Evolutionary conservation across 2,888 invertebrate genomes (phyloP).

Genomic region (Scelioninae gen. 1): DNA sequence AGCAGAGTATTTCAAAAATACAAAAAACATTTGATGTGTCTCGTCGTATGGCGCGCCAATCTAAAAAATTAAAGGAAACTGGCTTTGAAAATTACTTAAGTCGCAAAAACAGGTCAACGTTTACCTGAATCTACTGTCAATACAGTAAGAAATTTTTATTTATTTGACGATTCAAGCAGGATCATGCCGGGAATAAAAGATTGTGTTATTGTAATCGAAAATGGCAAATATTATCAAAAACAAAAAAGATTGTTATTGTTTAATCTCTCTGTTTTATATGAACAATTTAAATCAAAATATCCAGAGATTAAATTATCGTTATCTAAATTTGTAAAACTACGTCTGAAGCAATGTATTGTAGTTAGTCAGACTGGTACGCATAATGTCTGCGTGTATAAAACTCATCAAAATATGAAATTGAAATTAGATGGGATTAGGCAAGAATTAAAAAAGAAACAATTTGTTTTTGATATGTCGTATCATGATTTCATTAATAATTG

Average conservation of each 20-base stretch:
- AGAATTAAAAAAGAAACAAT: too few relatives aligned
- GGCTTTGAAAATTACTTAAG: not conserved
- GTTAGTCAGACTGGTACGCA: conserved; percentile 4
- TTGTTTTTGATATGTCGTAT: too few relatives aligned
- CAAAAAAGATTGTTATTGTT: too few relatives aligned
- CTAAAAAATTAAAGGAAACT: too few relatives aligned
- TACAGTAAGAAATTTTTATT: too few relatives aligned
- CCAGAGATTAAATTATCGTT: conserved; percentile 15
- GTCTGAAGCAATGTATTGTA: conserved; percentile 17
- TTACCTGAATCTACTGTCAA: too few relatives aligned
- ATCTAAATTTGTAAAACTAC: not conserved
- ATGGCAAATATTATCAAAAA: conserved; percentile 27
- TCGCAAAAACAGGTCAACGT: too few relatives aligned
- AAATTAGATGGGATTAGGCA: conserved; percentile 23
- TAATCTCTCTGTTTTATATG: too few relatives aligned
- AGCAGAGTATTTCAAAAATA: not conserved
- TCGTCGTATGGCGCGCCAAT: not conserved
- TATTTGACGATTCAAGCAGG: conserved; percentile 20
- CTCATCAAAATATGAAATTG: conserved; percentile 4
- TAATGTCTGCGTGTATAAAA: too few relatives aligned
- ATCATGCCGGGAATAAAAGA: conserved; percentile 41
- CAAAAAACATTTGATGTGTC: conserved; percentile 6
- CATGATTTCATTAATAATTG: too few relatives aligned
- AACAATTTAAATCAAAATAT: conserved; percentile 12
- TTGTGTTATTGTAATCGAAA: conserved; percentile 16